phyloP scores from a whole-genome alignment of 2,113 vertebrate species.

The Macquaria ambigua region DNA sequence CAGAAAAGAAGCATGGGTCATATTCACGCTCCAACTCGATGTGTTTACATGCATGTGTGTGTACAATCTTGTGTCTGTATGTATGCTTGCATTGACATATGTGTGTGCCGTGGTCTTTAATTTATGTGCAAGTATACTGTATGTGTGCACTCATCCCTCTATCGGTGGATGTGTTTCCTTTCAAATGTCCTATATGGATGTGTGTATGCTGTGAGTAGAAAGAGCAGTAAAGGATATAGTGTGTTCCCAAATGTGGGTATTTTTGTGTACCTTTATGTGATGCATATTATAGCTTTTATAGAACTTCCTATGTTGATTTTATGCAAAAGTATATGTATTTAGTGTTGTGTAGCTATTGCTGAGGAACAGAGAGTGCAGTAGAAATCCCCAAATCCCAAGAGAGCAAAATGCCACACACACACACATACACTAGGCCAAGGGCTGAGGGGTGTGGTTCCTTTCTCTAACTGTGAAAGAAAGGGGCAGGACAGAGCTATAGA shows the following conservation, averaged over 20 bases:
- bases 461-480: conserved; percentile 80
- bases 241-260: background rate
- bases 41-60: conserved; percentile 26
- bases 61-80: background rate
- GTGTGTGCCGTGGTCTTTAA: background rate
- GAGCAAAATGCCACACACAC: conserved; percentile 61
- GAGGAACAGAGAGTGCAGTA: conserved; percentile 30
- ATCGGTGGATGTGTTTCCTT: background rate
- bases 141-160: conserved; percentile 1
- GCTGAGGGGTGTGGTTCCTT: conserved; percentile 80
- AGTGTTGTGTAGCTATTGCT: conserved; percentile 3
- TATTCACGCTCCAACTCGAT: conserved; percentile 23
- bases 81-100: conserved; percentile 5
- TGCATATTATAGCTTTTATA: background rate
- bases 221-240: background rate
- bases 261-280: background rate
- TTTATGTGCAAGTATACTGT: background rate
- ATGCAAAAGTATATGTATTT: background rate
- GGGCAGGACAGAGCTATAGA: conserved; percentile 77
- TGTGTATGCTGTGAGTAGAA: background rate
- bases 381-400: conserved; percentile 69
- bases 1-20: conserved; percentile 53
- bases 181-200: background rate
- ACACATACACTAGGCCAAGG: conserved; percentile 48
- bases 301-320: background rate